Evolutionary conservation across 2,888 invertebrate genomes (phyloP).

Genomic region (Drosophila fulvimacula): DNA sequence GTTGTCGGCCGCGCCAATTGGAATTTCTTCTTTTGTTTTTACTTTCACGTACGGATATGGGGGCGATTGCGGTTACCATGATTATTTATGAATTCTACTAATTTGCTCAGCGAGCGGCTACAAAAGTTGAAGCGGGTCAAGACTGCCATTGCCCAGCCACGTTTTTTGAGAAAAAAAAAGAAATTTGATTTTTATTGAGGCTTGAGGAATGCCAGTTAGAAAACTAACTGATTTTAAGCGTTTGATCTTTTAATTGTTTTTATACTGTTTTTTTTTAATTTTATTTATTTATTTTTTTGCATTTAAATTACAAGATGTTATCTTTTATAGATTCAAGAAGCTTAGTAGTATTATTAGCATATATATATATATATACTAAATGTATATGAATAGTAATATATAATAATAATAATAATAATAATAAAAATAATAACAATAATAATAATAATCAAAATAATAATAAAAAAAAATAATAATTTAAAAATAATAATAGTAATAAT

Average conservation of each 20-base stretch:
- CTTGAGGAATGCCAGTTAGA: slow-evolving; percentile 26
- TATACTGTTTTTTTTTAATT: background rate
- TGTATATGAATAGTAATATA: too few relatives aligned
- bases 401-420: too few relatives aligned
- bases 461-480: too few relatives aligned
- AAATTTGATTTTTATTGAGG: slow-evolving; percentile 56
- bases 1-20: slow-evolving; percentile 54
- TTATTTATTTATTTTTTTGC: too few relatives aligned
- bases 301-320: too few relatives aligned
- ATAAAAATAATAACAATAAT: too few relatives aligned
- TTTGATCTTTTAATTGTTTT: background rate
- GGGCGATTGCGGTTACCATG: slow-evolving; percentile 50
- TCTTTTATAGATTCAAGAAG: background rate
- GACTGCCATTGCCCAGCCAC: slow-evolving; percentile 26
- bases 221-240: background rate
- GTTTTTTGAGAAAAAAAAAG: slow-evolving; percentile 52
- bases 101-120: slow-evolving; percentile 67
- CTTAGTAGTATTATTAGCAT: background rate
- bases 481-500: too few relatives aligned
- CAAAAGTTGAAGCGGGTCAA: slow-evolving; percentile 64
- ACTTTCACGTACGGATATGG: slow-evolving; percentile 69
- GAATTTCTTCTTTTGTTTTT: slow-evolving; percentile 73
- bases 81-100: slow-evolving; percentile 72
- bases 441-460: too few relatives aligned
- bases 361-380: too few relatives aligned